Base-by-base conservation (phyloP, 2,113 vertebrate species). In the Osmerus mordax region DNA sequence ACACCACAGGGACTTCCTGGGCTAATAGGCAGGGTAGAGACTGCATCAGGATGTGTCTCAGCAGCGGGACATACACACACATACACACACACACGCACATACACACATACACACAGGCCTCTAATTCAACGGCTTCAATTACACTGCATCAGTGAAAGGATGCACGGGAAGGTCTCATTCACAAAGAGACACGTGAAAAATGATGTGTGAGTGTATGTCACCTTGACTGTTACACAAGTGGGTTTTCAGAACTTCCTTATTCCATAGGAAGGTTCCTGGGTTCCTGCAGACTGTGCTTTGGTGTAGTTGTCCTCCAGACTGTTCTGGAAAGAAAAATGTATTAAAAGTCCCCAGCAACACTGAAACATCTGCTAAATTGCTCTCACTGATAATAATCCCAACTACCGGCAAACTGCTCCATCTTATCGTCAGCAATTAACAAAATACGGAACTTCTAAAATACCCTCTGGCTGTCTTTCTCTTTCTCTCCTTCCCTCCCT, bases 121-220 rank as follows among this genome's bases (percentile, higher is more conserved):
- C 89, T 91, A 91, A 91, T 91, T 91, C 78, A 87, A 81, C 78
- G 68, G 81, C 86, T 90, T 89, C 83, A 90, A 92, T 91, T 90
- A 91, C 87, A 92, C 87, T 81, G 83, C 87, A 87, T 88, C 87
- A 87, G 84, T 84, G 85, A 84, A 86, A 83, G 69, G 77, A 83
- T 86, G 84, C 84, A 74, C 78, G 73, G 81, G 83, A 86, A 89
- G 87, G 87, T 90, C 87, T 81, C 76, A 89, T 91, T 87, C 87
- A 86, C 79, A 79, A 81, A 28, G 81, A 86, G 79, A 85, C 78
- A 77, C 71, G 75, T 72, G 65, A 56, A 23, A 53, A 13, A 9
- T 70, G 16, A 15, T 70, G 71, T 65, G 68, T 76, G 19, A 72
- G 74, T 69, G 65, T 70, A 21, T 28, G 25, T 47, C 60, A 62